Percentiles rank a stretch among this genome's conserved stretches.
These are phyloP conservation scores for Tokudaia muenninki DNA, from an alignment of 2,797 vertebrate genomes.

Conservation along the genomic window DNA sequence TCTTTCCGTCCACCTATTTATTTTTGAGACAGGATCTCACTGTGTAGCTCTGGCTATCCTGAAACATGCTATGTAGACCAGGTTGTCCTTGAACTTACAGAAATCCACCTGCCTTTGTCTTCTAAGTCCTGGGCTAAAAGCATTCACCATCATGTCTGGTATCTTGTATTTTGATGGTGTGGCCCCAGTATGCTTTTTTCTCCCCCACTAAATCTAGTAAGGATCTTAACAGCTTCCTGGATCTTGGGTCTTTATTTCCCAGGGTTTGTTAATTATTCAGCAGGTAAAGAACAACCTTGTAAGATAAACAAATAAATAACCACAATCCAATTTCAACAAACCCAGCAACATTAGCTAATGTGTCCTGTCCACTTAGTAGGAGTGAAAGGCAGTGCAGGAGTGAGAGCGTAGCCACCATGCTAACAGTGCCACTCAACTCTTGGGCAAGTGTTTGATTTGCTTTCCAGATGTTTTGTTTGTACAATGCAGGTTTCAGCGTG, in stretches of 20 bases:
- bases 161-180: neutral
- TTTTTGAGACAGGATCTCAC: neutral
- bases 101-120: neutral
- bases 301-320: neutral
- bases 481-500: neutral
- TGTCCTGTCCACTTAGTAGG: neutral
- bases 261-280: neutral
- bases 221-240: neutral
- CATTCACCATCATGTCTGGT: neutral
- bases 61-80: neutral
- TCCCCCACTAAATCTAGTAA: neutral
- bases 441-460: constrained; percentile 8
- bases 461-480: neutral
- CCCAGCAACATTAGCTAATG: neutral
- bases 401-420: neutral
- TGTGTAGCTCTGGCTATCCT: neutral
- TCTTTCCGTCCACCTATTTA: neutral
- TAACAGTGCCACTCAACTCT: neutral
- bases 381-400: neutral
- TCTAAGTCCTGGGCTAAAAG: neutral
- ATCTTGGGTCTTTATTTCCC: neutral
- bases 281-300: neutral
- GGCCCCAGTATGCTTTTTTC: neutral
- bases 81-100: neutral
- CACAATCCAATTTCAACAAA: neutral